These are phyloP conservation scores for Prochilodus magdalenae DNA, from an alignment of 2,113 vertebrate genomes.

Conservation along the genomic window DNA sequence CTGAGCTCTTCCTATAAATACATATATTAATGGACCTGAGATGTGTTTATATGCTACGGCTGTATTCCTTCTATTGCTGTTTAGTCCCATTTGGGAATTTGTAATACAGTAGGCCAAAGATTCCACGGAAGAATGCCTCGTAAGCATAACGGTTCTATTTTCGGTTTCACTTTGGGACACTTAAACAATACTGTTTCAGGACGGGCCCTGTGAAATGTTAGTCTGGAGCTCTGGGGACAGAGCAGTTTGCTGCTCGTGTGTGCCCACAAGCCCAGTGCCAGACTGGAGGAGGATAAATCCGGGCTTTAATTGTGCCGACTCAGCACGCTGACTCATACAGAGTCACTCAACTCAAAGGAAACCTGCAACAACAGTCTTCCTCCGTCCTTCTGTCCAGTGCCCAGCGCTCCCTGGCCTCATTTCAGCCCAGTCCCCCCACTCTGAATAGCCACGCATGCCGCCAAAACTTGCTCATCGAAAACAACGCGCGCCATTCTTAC, in stretches of 20 bases:
- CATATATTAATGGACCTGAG: no score
- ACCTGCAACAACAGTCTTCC: conserved; percentile 53
- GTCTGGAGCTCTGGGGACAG: not conserved
- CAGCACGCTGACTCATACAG: conserved; percentile 5
- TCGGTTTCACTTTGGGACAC: no score
- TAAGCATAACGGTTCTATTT: no score
- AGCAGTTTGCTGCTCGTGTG: not conserved
- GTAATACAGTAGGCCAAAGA: no score
- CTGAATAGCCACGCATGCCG: conserved; percentile 57
- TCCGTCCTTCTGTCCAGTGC: conserved; percentile 1
- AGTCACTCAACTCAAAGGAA: conserved; percentile 36
- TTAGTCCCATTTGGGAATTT: not conserved
- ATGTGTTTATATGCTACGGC: not conserved
- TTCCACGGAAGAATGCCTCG: no score
- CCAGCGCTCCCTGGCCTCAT: not conserved
- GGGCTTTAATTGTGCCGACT: conserved; percentile 26
- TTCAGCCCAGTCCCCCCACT: not conserved
- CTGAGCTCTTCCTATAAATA: no score
- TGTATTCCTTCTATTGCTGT: not conserved
- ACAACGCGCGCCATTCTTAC: conserved; percentile 38
- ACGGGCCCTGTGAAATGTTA: no score
- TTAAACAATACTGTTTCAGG: no score
- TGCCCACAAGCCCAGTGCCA: not conserved
- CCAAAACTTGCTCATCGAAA: conserved; percentile 41
- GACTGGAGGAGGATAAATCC: conserved; percentile 15